These are phyloP conservation scores for Seira musarum DNA, from an alignment of 2,888 invertebrate genomes.

Conservation along the genomic window DNA sequence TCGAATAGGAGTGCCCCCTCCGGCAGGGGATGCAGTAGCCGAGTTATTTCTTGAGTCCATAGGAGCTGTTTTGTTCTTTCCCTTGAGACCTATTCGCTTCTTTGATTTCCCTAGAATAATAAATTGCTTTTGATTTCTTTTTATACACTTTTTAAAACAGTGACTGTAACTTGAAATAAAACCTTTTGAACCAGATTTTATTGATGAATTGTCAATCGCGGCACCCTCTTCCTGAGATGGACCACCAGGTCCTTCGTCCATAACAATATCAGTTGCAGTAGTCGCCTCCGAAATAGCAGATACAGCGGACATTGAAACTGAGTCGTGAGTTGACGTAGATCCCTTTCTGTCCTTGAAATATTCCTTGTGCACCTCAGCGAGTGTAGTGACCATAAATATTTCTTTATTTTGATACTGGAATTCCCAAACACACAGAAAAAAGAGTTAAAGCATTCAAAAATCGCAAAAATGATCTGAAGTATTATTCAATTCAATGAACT, in stretches of 20 bases:
- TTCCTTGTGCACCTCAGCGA: conserved; percentile 66
- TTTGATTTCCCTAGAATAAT: conserved; percentile 15
- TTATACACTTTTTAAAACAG: too few species aligned
- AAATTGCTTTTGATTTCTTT: too few species aligned
- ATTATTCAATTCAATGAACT: neutral
- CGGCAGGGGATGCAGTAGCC: too few species aligned
- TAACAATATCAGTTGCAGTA: too few species aligned
- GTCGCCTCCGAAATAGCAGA: conserved; percentile 57
- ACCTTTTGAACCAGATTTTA: too few species aligned
- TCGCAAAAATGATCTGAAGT: neutral
- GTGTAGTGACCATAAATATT: conserved; percentile 67
- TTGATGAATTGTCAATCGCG: too few species aligned
- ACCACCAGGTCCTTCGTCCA: neutral
- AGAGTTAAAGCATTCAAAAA: neutral
- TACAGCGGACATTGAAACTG: conserved; percentile 52
- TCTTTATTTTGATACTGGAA: conserved; percentile 60
- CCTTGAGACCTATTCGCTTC: conserved; percentile 16
- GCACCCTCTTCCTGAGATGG: neutral
- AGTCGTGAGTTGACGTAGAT: conserved; percentile 62
- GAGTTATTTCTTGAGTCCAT: neutral
- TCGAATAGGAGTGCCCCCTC: too few species aligned
- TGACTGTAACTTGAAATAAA: too few species aligned
- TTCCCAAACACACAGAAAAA: conserved; percentile 20
- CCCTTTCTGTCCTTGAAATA: conserved; percentile 53
- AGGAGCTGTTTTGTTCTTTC: conserved; percentile 27